These are phyloP conservation scores for Piaya cayana DNA, from an alignment of 2,113 vertebrate genomes.

Conservation along the genomic window DNA sequence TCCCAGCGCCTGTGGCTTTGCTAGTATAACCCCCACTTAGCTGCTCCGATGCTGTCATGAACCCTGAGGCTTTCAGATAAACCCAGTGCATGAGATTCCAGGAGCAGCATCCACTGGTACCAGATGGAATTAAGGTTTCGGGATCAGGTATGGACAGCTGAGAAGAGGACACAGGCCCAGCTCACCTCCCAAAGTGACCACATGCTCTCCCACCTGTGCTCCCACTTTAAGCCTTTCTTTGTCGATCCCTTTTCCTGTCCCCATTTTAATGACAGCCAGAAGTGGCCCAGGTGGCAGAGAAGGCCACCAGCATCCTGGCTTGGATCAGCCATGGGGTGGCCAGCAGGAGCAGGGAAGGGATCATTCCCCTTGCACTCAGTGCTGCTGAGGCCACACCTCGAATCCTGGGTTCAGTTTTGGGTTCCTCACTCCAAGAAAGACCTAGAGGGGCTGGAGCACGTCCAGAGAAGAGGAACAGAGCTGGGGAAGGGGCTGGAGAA, in stretches of 20 bases:
- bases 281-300: too few relatives aligned
- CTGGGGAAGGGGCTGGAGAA: too few relatives aligned
- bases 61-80: neutral
- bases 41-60: rapidly evolving
- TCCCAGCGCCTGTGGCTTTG: neutral
- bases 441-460: too few relatives aligned
- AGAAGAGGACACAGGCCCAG: neutral
- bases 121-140: neutral
- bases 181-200: neutral
- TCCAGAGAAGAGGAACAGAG: too few relatives aligned
- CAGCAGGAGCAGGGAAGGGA: too few relatives aligned
- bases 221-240: neutral
- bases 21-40: neutral
- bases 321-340: too few relatives aligned
- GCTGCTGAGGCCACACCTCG: too few relatives aligned
- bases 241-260: neutral
- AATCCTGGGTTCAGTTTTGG: too few relatives aligned
- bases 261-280: neutral
- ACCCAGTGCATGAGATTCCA: rapidly evolving
- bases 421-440: too few relatives aligned
- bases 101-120: neutral
- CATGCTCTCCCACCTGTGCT: rapidly evolving
- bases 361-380: too few relatives aligned
- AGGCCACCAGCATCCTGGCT: too few relatives aligned
- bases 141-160: rapidly evolving